Percentiles rank a stretch among this genome's conserved stretches.
Evolutionary conservation across 2,797 vertebrate genomes (phyloP).

Genomic region (Botia kubotai): DNA sequence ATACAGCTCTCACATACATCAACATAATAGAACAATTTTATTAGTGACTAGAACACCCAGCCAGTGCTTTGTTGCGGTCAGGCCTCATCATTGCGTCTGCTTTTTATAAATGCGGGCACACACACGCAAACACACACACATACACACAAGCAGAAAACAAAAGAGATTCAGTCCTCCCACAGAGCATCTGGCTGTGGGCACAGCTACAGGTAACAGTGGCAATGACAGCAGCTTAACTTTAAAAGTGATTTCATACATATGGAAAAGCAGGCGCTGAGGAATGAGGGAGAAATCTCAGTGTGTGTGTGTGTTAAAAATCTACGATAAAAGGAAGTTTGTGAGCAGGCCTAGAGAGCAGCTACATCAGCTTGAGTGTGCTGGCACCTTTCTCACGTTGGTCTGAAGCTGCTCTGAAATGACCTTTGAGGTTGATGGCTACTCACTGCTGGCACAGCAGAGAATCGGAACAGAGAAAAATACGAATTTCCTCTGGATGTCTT

Average conservation of each 20-base stretch:
- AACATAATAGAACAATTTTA: constrained; percentile 38
- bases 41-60: constrained; percentile 1
- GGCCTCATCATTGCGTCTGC: constrained; percentile 1
- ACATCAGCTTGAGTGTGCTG: constrained; percentile 36
- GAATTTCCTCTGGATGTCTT: constrained; percentile 23
- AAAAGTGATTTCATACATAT: constrained; percentile 76
- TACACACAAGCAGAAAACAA: constrained; percentile 40
- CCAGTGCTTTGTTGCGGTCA: not conserved
- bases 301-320: constrained; percentile 13
- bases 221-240: constrained; percentile 66
- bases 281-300: constrained; percentile 58
- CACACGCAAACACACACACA: not conserved
- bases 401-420: constrained; percentile 34
- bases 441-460: constrained; percentile 26
- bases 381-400: constrained; percentile 45
- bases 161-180: constrained; percentile 54
- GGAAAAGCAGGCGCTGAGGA: constrained; percentile 62
- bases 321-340: constrained; percentile 37
- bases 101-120: not conserved
- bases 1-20: constrained; percentile 46
- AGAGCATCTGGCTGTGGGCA: constrained; percentile 68
- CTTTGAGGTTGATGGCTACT: constrained; percentile 44
- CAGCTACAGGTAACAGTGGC: constrained; percentile 76
- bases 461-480: constrained; percentile 34
- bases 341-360: constrained; percentile 33